A percentile compares a stretch with the other conserved stretches of the same genome.
Conservation (phyloP, 30 jellyfish, hydroid and myxozoan species). For the Clytia hemisphaerica region DNA sequence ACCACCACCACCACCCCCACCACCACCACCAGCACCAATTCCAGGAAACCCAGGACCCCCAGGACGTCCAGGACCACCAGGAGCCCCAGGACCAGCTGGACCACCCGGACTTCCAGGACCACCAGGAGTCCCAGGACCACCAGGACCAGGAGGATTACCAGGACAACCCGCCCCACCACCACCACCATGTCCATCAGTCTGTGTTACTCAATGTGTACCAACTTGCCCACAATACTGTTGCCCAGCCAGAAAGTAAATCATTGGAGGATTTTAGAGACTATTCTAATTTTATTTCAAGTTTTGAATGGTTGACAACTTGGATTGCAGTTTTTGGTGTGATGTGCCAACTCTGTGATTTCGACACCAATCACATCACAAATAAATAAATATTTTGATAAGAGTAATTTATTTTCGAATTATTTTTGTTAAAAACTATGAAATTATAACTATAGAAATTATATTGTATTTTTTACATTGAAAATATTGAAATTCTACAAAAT, state of each 20-base stretch:
- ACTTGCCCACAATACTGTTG: slow-evolving; percentile 96
- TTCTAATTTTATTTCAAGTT: too few species aligned
- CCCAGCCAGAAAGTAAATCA: slow-evolving; percentile 33
- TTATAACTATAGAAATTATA: too few species aligned
- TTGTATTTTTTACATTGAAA: too few species aligned
- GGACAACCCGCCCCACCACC: slow-evolving; percentile 99
- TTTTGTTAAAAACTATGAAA: too few species aligned
- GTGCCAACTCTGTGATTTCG: too few species aligned
- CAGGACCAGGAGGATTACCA: slow-evolving; percentile 76
- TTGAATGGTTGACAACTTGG: too few species aligned
- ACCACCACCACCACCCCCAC: slow-evolving; percentile 96
- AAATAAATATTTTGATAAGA: too few species aligned
- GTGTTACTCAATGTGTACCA: slow-evolving; percentile 72
- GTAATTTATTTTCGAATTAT: too few species aligned
- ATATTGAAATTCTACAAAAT: too few species aligned
- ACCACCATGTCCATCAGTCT: slow-evolving; percentile 99
- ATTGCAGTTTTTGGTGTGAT: too few species aligned
- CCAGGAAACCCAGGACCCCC: slow-evolving; percentile 98
- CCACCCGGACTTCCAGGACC: slow-evolving; percentile 99
- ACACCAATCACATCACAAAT: too few species aligned
- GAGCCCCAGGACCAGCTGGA: slow-evolving; percentile 99
- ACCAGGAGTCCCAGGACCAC: slow-evolving; percentile 99
- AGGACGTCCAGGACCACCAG: slow-evolving; percentile 99
- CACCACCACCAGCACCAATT: slow-evolving; percentile 96
- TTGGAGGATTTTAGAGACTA: too few species aligned